Conservation (phyloP, 2,113 vertebrate genomes). For the Heloderma charlesbogerti region DNA sequence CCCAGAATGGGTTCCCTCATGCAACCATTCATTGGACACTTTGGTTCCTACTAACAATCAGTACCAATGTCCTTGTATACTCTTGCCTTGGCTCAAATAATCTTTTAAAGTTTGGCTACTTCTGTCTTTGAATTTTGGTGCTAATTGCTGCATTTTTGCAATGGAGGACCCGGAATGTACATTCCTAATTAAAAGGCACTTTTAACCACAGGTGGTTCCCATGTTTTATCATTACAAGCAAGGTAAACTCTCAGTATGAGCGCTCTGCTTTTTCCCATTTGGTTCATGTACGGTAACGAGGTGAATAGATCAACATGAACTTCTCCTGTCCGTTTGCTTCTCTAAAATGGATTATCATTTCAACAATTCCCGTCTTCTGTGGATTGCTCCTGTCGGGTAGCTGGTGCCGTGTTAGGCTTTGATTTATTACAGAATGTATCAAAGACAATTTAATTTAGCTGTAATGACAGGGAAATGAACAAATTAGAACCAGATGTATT, state of each 20-base stretch:
- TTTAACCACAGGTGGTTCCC: not conserved
- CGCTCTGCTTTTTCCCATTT: not conserved
- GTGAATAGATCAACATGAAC: not conserved
- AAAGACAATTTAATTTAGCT: conserved; percentile 34
- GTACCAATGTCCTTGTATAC: too few relatives aligned
- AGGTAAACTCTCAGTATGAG: not conserved
- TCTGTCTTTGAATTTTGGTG: not conserved
- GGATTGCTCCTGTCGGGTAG: conserved; percentile 3
- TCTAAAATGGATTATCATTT: conserved; percentile 29
- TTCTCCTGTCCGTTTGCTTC: not conserved
- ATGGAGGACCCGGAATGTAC: not conserved
- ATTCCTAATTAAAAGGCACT: conserved; percentile 8
- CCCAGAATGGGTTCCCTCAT: not conserved
- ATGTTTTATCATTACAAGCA: not conserved
- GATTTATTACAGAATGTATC: conserved; percentile 37
- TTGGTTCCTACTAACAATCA: not conserved
- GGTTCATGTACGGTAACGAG: not conserved
- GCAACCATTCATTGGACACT: not conserved
- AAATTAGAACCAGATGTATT: conserved; percentile 29
- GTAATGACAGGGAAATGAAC: conserved; percentile 48
- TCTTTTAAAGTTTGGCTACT: conserved; percentile 15
- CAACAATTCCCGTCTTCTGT: conserved; percentile 12
- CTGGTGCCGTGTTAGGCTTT: conserved; percentile 11
- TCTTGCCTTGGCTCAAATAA: not conserved
- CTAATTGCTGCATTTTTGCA: not conserved